Base-by-base conservation (phyloP, 2,797 vertebrate genomes). In the Sebastes variabilis region DNA sequence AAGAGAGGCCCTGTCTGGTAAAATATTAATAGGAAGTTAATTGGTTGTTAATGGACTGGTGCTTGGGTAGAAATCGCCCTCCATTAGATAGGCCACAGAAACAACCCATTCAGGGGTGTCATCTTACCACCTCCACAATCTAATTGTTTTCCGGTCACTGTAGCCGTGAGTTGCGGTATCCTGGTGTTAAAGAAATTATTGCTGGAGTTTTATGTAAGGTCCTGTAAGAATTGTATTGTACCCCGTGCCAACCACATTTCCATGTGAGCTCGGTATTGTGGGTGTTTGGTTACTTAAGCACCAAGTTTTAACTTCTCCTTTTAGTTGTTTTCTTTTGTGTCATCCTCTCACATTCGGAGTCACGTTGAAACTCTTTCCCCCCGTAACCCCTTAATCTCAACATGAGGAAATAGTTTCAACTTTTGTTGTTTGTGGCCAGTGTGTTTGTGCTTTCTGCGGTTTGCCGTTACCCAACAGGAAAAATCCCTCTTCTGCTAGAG, bases 1-100 rank as follows among this genome's bases (percentile, higher is more conserved):
- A 94, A 93, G 94, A 94, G 94, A 94, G 93, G 93, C 90, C 84
- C 92, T 93, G 94, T 94, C 94, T 94, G 95, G 91, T 96, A 94
- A 96, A 95, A 96, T 96, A 95, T 95, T 95, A 95, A 96, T 95
- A 95, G 94, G 94, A 93, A 92, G 92, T 95, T 95, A 95, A 95
- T 95, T 95, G 94, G 91, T 94, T 94, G 94, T 95, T 95, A 95
- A 96, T 95, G 95, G 95, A 94, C 93, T 93, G 89, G 91, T 94
- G 93, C 93, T 94, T 87, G 89, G 89, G 90, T 82, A 86, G 91
- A 88, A 93, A 89, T 91, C 89, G 66, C 82, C 85, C 88, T 93
- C 93, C 94, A 94, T 95, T 94, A 93, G 87, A 89, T 69, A 79
- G 86, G 91, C 88, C 92, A 86, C 80, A 72, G 72, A 89, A 92